phyloP scores from a whole-genome alignment of 37 sponge, comb jelly and placozoan genomes.

The Lycopodina hypogea region DNA sequence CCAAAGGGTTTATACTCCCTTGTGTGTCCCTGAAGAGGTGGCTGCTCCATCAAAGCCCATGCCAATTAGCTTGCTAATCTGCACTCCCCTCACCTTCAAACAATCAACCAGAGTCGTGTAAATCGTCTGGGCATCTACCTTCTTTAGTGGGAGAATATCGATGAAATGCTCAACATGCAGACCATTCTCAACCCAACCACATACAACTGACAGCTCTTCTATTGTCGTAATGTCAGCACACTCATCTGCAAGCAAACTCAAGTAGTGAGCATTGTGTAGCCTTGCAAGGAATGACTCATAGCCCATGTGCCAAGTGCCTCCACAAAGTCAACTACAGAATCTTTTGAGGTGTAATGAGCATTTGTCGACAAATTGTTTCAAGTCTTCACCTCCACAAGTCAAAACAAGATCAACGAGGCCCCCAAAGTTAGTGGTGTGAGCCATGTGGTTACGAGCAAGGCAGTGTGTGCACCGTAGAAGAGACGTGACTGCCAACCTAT shows the following conservation, averaged over 20 bases:
- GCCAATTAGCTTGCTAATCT: constrained; percentile 3
- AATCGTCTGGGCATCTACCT: constrained; percentile 40
- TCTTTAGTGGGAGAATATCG: constrained; percentile 59
- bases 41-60: constrained; percentile 66
- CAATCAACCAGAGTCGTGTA: constrained; percentile 50
- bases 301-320: too few species aligned
- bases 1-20: constrained; percentile 40
- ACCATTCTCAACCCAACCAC: constrained; percentile 74
- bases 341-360: too few species aligned
- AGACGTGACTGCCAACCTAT: constrained; percentile 65
- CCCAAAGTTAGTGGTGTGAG: constrained; percentile 67
- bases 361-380: constrained; percentile 58
- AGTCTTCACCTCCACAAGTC: constrained; percentile 56
- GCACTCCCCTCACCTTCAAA: constrained; percentile 8
- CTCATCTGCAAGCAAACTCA: constrained; percentile 70
- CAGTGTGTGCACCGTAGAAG: constrained; percentile 63
- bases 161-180: constrained; percentile 70
- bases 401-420: constrained; percentile 67
- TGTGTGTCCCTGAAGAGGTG: constrained; percentile 55
- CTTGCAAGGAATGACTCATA: too few species aligned
- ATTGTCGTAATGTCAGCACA: constrained; percentile 69
- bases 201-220: constrained; percentile 70
- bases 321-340: too few species aligned
- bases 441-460: constrained; percentile 58
- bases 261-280: too few species aligned